Evolutionary conservation across 2,888 invertebrate species (phyloP), one percentile per base, ranked within the genome.

Genomic region (Acrobasis consociella): DNA sequence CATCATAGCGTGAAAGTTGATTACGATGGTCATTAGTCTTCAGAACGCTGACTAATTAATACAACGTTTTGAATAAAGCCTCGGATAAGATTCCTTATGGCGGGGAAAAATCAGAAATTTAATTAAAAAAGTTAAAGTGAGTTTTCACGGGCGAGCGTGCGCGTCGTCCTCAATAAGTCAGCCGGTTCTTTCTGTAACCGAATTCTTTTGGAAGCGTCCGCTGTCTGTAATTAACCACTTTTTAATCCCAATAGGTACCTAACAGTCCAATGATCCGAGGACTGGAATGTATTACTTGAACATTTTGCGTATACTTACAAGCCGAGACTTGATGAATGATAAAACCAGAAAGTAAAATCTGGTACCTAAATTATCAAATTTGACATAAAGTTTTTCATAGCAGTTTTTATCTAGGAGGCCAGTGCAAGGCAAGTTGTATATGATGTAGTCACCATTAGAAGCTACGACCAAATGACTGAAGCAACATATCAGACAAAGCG

Each of bases 51-150:
- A 83, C 85, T 91, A 91, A 91, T 91, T 90, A 91, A 89, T 89
- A 88, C 83, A 85, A 85, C 87, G 80, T 89, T 91, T 88, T 86
- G 85, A 87, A 84, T 87, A 87, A 88, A 86, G 81, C 85, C 78
- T 74, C 72, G 68, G 79, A 82, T 83, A 83, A 86, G 85, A 86
- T 85, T 84, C 82, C 78, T 81, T 76, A 78, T 78, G 80, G 78
- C 72, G 78, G 67, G 81, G 82, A 89, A 91, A 91, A 91, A 91
- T 85, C 84, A 73, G 81, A 91, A 91, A 91, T 89, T 91, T 91
- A 91, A 91, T 90, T 92, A 89, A 91, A 89, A 91, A 91, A 91
- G 90, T 91, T 91, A 79, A 89, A 91, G 91, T 89, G 91, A 91
- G 86, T 90, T 91, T 91, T 88, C 88, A 90, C 90, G 85, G 88